A percentile compares a stretch with the other conserved stretches of the same genome.
These are phyloP conservation scores for Cheilosia soror DNA, from an alignment of 2,888 invertebrate species.

Conservation along the genomic window DNA sequence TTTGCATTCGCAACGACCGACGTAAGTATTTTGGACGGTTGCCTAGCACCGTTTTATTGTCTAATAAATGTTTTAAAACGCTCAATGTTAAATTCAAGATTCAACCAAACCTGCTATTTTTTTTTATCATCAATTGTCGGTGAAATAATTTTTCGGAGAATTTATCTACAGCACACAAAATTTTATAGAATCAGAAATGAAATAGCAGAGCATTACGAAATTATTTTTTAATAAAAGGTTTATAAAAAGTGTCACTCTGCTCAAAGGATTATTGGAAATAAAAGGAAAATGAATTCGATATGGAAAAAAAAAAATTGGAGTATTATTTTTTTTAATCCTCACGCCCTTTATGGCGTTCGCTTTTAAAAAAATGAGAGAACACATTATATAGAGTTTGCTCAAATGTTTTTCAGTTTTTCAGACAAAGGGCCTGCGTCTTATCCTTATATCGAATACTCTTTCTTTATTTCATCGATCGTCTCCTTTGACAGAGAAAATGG, in stretches of 20 bases:
- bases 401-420: slow-evolving; percentile 36
- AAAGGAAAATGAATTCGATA: slow-evolving; percentile 68
- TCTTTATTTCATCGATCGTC: slow-evolving; percentile 67
- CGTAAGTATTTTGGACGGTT: not conserved
- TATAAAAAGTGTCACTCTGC: slow-evolving; percentile 69
- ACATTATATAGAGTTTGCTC: slow-evolving; percentile 34
- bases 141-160: not conserved
- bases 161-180: slow-evolving; percentile 2
- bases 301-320: slow-evolving; percentile 32
- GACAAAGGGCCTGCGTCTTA: slow-evolving; percentile 72
- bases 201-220: slow-evolving; percentile 60
- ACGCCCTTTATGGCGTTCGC: slow-evolving; percentile 63
- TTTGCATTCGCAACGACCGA: not conserved
- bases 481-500: slow-evolving; percentile 70
- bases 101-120: slow-evolving; percentile 10
- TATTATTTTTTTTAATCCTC: slow-evolving; percentile 69
- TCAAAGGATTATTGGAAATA: slow-evolving; percentile 71
- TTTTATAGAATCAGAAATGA: slow-evolving; percentile 13
- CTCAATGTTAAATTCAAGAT: not conserved
- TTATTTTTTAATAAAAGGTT: slow-evolving; percentile 56
- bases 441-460: slow-evolving; percentile 70
- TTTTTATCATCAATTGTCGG: not conserved
- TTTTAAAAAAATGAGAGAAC: slow-evolving; percentile 11
- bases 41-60: not conserved
- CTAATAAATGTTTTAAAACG: not conserved